Base-by-base conservation (phyloP, 2,888 invertebrate genomes). In the Acanthosepion lycidas region DNA sequence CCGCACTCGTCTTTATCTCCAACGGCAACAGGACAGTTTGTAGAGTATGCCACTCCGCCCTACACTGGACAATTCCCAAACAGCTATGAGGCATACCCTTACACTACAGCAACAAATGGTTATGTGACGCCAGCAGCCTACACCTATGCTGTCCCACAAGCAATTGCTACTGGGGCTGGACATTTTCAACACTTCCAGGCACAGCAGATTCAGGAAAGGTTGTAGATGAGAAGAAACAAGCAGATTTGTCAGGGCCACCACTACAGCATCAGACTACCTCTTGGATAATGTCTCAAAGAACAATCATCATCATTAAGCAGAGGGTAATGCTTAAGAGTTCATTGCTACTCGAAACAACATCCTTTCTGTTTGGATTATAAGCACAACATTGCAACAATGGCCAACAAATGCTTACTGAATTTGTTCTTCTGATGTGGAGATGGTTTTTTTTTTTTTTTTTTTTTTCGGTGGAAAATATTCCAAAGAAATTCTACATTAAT, bases 181-280 rank as follows among this genome's bases (percentile, higher is more conserved):
- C 96, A 96, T 94, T 96, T 96, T 64, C 96, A 96, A 92, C 96
- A 96, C 95, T 96, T 96, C 95, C 97, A 97, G 94, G 96, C 96
- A 53, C 96, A 96, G 95, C 97, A 96, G 95, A 96, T 97, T 12
- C 97, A 96, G 95, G 97, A 97, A 93, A 95, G 97, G 49, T 96
- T 97, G 96, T 96, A 96, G 96, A 93, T 6, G 0, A 4, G 51
- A 92, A 92, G 28, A 26, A 28, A 92, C 51, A 48, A 20, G 8
- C 51, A 23, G n/a, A 93, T 49, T 33, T 78, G 78, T 78, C 78
- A 78, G n/a, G n/a, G n/a, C 78, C 78, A 78, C 78, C n/a, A 78
- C 78, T 15, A n/a, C 78, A 78, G 78, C 33, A 78, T 78, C 78
- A 78, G 78, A 78, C 78, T 78, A 78, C n/a, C 78, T 78, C 78